These are phyloP conservation scores for Hypanus sabinus DNA, from an alignment of 2,113 vertebrate species.

Conservation along the genomic window DNA sequence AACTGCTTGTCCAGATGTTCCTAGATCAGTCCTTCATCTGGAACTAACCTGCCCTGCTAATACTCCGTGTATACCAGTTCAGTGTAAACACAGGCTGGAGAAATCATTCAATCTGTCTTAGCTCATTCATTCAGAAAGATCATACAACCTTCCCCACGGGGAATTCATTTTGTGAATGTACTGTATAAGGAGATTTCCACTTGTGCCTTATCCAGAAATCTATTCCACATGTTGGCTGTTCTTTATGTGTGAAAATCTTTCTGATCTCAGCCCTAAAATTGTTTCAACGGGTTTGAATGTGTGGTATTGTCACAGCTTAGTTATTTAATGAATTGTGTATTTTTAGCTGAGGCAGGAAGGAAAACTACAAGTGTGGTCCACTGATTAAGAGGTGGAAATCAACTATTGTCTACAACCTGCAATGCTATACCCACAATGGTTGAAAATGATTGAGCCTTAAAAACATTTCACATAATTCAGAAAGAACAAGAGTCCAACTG, in stretches of 20 bases:
- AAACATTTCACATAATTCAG: background rate
- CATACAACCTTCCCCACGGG: background rate
- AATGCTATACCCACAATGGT: background rate
- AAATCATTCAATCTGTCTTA: background rate
- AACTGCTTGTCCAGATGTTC: too few species aligned
- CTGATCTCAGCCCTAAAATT: background rate
- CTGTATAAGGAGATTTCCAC: background rate
- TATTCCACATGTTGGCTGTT: background rate
- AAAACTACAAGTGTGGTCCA: background rate
- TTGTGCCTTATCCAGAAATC: background rate
- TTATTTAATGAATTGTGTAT: background rate
- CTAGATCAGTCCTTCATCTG: too few species aligned
- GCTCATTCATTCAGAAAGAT: background rate
- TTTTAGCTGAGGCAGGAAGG: conserved; percentile 23
- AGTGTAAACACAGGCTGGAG: background rate
- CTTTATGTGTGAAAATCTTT: background rate
- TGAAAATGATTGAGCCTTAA: background rate
- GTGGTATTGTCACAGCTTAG: background rate
- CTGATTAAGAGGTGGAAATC: background rate
- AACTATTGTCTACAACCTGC: background rate
- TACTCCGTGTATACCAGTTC: too few species aligned
- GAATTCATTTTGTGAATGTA: background rate
- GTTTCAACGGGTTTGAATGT: background rate
- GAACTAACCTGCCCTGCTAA: too few species aligned
- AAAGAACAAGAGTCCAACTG: background rate